A percentile compares a stretch with the other conserved stretches of the same genome.
Evolutionary conservation across 2,888 invertebrate genomes (phyloP).

Genomic region (Papilio elwesi): DNA sequence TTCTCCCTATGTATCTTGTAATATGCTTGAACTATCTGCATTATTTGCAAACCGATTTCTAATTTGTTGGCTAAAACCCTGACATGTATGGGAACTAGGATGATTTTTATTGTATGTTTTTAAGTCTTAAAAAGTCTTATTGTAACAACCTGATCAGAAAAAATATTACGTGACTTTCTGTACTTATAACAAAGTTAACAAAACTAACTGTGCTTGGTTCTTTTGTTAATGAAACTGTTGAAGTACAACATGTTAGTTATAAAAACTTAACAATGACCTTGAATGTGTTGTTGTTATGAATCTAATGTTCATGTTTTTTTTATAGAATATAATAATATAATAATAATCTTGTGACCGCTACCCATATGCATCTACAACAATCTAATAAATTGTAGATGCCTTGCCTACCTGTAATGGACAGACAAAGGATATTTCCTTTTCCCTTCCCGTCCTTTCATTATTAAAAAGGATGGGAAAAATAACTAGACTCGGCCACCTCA

Average conservation of each 20-base stretch:
- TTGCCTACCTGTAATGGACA: too few relatives aligned
- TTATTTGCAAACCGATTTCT: not conserved
- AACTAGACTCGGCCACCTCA: too few relatives aligned
- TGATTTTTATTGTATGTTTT: slow-evolving; percentile 1
- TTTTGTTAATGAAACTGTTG: slow-evolving; percentile 14
- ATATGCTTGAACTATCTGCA: not conserved
- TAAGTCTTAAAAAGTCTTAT: slow-evolving; percentile 2
- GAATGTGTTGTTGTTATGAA: slow-evolving; percentile 7
- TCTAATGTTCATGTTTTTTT: too few relatives aligned
- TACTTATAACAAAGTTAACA: slow-evolving; percentile 11
- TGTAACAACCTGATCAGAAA: slow-evolving; percentile 3
- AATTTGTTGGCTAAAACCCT: not conserved
- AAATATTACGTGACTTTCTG: slow-evolving; percentile 5
- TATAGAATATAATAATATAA: too few relatives aligned
- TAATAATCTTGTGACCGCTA: too few relatives aligned
- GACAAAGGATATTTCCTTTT: too few relatives aligned
- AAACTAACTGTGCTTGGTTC: slow-evolving; percentile 3
- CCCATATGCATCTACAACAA: too few relatives aligned
- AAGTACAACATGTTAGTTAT: not conserved
- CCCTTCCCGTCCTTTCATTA: too few relatives aligned
- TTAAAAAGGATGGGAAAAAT: too few relatives aligned
- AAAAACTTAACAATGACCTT: slow-evolving; percentile 3
- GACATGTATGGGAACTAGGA: slow-evolving; percentile 10
- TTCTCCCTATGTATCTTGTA: too few relatives aligned
- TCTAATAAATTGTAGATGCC: too few relatives aligned